Evolutionary conservation across 1,140 invertebrate genomes (phyloP).

Genomic region (Lasioglossum albipes): DNA sequence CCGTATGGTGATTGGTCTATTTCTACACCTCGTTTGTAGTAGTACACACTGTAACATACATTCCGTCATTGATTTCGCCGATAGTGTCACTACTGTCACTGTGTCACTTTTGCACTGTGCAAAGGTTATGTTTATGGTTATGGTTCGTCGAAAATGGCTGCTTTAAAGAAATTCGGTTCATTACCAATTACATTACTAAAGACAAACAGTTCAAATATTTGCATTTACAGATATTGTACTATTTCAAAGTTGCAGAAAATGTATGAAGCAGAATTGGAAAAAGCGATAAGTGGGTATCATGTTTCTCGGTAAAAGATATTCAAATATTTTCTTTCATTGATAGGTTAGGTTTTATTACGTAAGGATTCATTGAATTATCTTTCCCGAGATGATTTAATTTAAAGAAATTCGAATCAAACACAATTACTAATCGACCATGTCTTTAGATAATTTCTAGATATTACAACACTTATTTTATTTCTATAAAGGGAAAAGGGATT

Average conservation of each 20-base stretch:
- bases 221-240: no score
- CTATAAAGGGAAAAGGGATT: background rate
- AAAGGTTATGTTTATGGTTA: background rate
- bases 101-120: no score
- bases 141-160: constrained; percentile 35
- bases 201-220: background rate
- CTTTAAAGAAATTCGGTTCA: background rate
- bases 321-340: background rate
- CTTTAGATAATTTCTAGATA: background rate
- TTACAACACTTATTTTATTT: background rate
- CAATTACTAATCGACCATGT: no score
- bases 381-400: no score
- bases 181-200: constrained; percentile 18
- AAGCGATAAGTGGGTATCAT: background rate
- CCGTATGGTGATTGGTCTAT: no score
- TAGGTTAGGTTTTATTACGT: constrained; percentile 47
- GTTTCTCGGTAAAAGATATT: background rate
- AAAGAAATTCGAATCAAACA: no score
- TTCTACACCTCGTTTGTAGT: no score
- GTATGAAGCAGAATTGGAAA: background rate
- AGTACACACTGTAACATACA: no score
- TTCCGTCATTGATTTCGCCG: no score
- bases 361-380: background rate
- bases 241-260: background rate
- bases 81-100: no score